Evolutionary conservation across 2,113 vertebrate genomes (phyloP).

Genomic region (Grallaria varia): DNA sequence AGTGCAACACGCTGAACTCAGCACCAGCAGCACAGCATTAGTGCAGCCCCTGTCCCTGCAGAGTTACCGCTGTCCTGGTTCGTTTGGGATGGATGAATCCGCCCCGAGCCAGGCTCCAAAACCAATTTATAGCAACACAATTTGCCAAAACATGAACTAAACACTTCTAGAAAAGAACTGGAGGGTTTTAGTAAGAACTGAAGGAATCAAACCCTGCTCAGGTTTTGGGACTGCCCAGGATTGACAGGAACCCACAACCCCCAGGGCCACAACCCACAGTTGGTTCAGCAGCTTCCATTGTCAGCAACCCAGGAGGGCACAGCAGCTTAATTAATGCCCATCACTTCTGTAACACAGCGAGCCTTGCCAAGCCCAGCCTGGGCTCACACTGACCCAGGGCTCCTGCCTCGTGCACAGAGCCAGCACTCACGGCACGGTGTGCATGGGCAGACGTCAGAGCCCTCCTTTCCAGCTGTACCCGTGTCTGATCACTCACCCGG

Average conservation of each 20-base stretch:
- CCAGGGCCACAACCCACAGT: neutral
- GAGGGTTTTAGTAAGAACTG: neutral
- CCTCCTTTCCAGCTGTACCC: neutral
- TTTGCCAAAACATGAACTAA: neutral
- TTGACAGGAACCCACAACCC: neutral
- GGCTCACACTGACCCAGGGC: neutral
- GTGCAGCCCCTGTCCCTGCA: neutral
- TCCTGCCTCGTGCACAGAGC: neutral
- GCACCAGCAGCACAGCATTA: accelerated
- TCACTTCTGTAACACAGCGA: neutral
- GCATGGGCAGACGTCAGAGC: constrained; percentile 15
- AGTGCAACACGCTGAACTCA: accelerated
- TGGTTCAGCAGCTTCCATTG: neutral
- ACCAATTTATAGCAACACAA: neutral
- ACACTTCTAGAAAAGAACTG: neutral
- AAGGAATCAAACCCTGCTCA: neutral
- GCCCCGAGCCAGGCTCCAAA: neutral
- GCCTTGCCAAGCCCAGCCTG: neutral
- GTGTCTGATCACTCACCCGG: neutral
- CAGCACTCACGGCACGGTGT: accelerated
- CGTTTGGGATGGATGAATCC: neutral
- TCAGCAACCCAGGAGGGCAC: neutral
- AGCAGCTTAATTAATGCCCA: neutral
- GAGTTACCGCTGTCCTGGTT: neutral
- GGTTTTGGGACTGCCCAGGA: neutral